Base-by-base conservation (phyloP, 2,113 vertebrate genomes). In the Sinocyclocheilus grahami region DNA sequence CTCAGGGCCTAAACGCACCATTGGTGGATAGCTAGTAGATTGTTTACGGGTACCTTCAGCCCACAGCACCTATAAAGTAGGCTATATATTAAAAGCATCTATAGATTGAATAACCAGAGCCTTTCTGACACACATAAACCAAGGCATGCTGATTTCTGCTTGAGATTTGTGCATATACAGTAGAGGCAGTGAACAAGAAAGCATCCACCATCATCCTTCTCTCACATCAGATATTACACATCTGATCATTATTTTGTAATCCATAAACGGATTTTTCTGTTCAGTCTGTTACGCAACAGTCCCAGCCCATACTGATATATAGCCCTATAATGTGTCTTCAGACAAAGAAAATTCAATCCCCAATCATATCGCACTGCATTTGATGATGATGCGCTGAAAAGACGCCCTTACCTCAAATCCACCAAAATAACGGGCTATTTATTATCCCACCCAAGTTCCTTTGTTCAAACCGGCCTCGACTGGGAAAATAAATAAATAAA, bases 311-410 rank as follows among this genome's bases (percentile, higher is more conserved):
- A 83, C 39, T 72, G 81, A 86, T 86, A 53, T 71, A 74, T 13
- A 55, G 78, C 58, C 60, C 85, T 82, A 86, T 86, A 39, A 62
- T 82, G 83, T 82, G 74, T 78, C 84, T 63, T 75, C 39, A 89
- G 79, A 89, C 86, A 89, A 89, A 87, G 86, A 86, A 39, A 46
- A 74, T 72, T 85, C 60, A 82, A 33, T 72, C 48, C n/a, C 78
- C 72, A 24, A 82, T 85, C 30, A 46, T 83, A 62, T 46, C 86
- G 83, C 77, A 74, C 85, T 55, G 83, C 65, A 58, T 72, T 84
- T 30, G 60, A 22, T 39, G n/a, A 37, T n/a, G 58, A 60, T 48
- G 79, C 55, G 63, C 20, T 30, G 48, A 27, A 86, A 75, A 83
- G 69, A 60, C 74, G 78, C 72, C 83, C 85, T 80, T 24, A 82